Percentiles rank a stretch among this genome's conserved stretches.
These are phyloP conservation scores for Anhinga anhinga DNA, from an alignment of 2,113 vertebrate species.

Conservation along the genomic window DNA sequence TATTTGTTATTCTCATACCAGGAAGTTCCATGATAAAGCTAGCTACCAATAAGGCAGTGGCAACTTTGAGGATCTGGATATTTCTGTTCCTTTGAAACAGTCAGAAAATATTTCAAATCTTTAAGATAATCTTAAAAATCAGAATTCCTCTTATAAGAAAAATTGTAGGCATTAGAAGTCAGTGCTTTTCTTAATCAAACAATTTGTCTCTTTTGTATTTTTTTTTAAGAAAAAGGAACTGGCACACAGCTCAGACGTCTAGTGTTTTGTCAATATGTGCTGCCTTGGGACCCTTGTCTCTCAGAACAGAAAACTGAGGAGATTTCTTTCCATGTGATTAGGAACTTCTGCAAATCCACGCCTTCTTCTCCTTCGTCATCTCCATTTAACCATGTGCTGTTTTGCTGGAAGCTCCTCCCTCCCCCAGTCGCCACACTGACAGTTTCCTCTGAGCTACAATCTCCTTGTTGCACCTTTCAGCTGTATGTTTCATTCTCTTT, in stretches of 20 bases:
- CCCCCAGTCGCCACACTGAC: not conserved
- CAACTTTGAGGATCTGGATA: not conserved
- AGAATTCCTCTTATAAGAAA: not conserved
- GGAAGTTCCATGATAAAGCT: not conserved
- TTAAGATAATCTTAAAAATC: not conserved
- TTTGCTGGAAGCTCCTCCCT: not conserved
- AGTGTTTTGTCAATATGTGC: not conserved
- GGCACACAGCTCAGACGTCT: not conserved
- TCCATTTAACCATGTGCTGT: not conserved
- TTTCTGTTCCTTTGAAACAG: not conserved
- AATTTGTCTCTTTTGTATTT: not conserved
- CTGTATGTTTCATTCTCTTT: not conserved
- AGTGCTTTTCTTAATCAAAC: not conserved
- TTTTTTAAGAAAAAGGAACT: not conserved
- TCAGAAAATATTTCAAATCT: not conserved
- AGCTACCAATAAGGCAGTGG: not conserved
- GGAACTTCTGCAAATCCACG: not conserved
- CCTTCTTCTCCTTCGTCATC: not conserved
- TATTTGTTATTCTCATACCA: not conserved
- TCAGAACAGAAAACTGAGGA: not conserved
- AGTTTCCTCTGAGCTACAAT: not conserved
- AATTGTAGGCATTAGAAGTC: not conserved
- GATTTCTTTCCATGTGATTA: not conserved
- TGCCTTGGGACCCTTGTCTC: not conserved
- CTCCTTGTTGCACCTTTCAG: not conserved